Percentiles rank a stretch among this genome's conserved stretches.
Evolutionary conservation across 1,140 invertebrate genomes (phyloP).

Genomic region (Chlorops oryzae): DNA sequence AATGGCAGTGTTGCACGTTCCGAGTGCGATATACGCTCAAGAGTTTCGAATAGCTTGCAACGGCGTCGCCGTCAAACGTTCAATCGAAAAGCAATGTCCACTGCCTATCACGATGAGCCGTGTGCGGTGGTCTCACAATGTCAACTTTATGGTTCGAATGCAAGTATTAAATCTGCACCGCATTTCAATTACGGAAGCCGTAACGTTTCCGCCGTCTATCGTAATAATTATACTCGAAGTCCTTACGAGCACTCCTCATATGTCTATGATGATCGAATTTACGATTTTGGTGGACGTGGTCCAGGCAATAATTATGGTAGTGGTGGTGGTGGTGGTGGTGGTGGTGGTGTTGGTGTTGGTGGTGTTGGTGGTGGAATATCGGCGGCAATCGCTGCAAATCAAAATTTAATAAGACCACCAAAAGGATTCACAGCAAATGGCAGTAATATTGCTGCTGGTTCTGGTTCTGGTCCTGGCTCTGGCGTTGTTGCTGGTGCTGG

Average conservation of each 20-base stretch:
- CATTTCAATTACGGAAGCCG: slow-evolving; percentile 41
- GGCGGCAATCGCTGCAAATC: slow-evolving; percentile 13
- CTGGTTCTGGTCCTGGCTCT: slow-evolving; percentile 30
- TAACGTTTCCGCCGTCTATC: slow-evolving; percentile 1
- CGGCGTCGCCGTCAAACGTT: slow-evolving; percentile 30
- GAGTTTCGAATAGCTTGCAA: slow-evolving; percentile 21
- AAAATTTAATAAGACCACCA: slow-evolving; percentile 4
- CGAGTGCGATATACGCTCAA: slow-evolving; percentile 46
- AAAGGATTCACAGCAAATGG: slow-evolving; percentile 14
- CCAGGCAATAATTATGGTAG: slow-evolving; percentile 40
- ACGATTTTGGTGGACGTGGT: slow-evolving; percentile 43
- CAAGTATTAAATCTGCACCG: slow-evolving; percentile 49
- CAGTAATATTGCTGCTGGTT: slow-evolving; percentile 9
- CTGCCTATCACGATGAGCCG: slow-evolving; percentile 33
- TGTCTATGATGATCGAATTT: slow-evolving; percentile 42
- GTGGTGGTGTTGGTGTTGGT: too few relatives aligned
- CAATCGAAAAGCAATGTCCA: slow-evolving; percentile 34
- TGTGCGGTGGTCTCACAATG: slow-evolving; percentile 27
- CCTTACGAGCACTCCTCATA: neutral
- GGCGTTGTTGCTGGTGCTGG: slow-evolving; percentile 17
- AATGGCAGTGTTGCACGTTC: slow-evolving; percentile 45
- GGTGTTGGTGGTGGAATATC: too few relatives aligned
- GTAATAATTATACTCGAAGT: neutral
- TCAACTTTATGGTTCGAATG: slow-evolving; percentile 47
- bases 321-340: slow-evolving; percentile 8